Base-by-base conservation (phyloP, 2,888 invertebrate genomes). In the Actias luna region DNA sequence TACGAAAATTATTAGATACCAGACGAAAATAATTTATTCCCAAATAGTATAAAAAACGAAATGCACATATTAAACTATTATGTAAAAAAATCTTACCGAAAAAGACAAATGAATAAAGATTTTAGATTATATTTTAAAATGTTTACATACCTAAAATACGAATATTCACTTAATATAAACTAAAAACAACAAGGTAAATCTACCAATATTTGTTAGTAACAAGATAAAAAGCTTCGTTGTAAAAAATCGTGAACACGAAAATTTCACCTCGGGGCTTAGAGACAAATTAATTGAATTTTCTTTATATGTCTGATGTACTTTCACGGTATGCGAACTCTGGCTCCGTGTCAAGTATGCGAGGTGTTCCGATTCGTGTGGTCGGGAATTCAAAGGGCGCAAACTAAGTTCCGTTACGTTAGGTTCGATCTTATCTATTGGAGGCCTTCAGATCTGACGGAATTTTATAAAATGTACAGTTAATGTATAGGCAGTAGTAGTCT, bases 401-500 rank as follows among this genome's bases (percentile, higher is more conserved):
- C 57, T 25, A 39, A 14, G 57, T 46, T 35, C 31, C 29, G 60
- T 57, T 60, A 57, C 63, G 58, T 60, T 57, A 58, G 46, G 57
- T 58, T 46, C 55, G 42, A 61, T 59, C 42, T 64, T 64, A 64
- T 64, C 59, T 64, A 52, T 59, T n/a, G 18, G 42, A 33, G 42
- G 58, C 58, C 39, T 50, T 14, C 22, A 59, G 63, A 29, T 59
- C 39, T 50, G 55, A 61, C 57, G 61, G 55, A 42, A 61, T 61
- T 31, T 14, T 64, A 39, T 29, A 16, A 27, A 61, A 57, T 22
- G 12, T 25, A 58, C 42, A 58, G 61, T 61, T 57, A 1, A n/a
- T 16, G 12, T 1, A 0, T 16, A 10, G 42, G 4, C 57, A 61
- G 42, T 60, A 33, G 7, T 16, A 14, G 12, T 29, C 31, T 12